phyloP scores from a whole-genome alignment of 2,113 vertebrate genomes.

The Strix uralensis region DNA sequence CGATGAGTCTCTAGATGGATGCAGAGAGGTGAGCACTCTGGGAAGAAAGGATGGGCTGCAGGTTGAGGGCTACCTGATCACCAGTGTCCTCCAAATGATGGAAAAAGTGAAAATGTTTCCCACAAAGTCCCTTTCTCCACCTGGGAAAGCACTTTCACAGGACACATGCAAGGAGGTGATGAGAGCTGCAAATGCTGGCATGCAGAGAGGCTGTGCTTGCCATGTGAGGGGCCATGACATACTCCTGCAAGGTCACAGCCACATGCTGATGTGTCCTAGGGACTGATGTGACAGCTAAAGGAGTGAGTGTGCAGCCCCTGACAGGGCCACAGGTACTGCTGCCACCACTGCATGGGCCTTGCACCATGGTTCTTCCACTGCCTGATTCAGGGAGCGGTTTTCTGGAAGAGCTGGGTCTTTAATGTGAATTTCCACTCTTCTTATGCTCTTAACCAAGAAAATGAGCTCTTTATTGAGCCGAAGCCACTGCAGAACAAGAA shows the following conservation, averaged over 20 bases:
- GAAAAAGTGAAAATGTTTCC: background rate
- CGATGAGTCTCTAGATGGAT: background rate
- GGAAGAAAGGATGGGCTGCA: background rate
- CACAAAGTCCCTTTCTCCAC: background rate
- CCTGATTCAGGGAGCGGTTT: background rate
- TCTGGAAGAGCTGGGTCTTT: background rate
- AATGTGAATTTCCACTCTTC: background rate
- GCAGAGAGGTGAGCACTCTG: background rate
- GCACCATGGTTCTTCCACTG: background rate
- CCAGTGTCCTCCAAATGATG: background rate
- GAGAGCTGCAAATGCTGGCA: background rate
- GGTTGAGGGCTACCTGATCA: background rate
- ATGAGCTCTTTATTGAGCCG: background rate
- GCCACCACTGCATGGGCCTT: background rate
- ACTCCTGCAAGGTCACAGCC: background rate
- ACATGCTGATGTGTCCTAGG: background rate
- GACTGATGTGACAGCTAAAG: background rate
- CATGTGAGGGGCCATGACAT: fast-evolving
- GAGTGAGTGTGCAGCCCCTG: background rate
- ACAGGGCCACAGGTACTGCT: background rate
- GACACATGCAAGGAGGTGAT: background rate
- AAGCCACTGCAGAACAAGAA: background rate
- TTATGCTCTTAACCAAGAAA: background rate
- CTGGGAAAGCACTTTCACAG: background rate
- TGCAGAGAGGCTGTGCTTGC: background rate